These are phyloP conservation scores for Lepus americanus DNA, from an alignment of 2,113 vertebrate genomes.

Conservation along the genomic window DNA sequence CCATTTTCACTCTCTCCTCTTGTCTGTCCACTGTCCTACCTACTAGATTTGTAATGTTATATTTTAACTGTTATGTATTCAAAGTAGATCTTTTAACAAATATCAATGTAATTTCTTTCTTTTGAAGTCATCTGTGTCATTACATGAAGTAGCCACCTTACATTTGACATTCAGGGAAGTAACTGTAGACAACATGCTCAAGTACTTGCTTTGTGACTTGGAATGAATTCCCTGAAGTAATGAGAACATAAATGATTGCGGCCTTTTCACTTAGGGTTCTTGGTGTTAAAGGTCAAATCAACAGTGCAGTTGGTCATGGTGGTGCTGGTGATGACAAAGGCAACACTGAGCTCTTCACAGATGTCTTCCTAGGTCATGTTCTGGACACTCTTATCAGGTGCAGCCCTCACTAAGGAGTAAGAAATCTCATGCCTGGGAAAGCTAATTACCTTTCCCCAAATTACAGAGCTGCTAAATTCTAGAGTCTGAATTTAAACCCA, in stretches of 20 bases:
- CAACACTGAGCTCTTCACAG: accelerated
- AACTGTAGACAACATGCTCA: not conserved
- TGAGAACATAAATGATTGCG: not conserved
- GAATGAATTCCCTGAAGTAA: not conserved
- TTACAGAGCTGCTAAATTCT: not conserved
- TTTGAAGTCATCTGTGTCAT: not conserved
- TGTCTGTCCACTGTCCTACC: too few species aligned
- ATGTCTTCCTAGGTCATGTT: too few species aligned
- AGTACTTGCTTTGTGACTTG: not conserved
- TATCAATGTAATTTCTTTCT: not conserved
- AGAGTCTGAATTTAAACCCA: not conserved
- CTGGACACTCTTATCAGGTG: accelerated
- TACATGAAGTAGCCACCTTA: not conserved
- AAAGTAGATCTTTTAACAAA: not conserved
- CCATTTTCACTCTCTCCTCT: not conserved
- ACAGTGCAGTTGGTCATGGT: too few species aligned
- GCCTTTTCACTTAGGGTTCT: not conserved
- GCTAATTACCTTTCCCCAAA: not conserved
- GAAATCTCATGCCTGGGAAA: not conserved
- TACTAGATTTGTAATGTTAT: not conserved
- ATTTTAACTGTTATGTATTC: not conserved
- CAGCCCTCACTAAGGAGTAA: not conserved
- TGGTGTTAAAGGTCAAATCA: not conserved
- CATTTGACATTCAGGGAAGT: not conserved
- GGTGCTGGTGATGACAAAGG: not conserved